Base-by-base conservation (phyloP, 2,113 vertebrate species). In the Orientallactaga bullata region DNA sequence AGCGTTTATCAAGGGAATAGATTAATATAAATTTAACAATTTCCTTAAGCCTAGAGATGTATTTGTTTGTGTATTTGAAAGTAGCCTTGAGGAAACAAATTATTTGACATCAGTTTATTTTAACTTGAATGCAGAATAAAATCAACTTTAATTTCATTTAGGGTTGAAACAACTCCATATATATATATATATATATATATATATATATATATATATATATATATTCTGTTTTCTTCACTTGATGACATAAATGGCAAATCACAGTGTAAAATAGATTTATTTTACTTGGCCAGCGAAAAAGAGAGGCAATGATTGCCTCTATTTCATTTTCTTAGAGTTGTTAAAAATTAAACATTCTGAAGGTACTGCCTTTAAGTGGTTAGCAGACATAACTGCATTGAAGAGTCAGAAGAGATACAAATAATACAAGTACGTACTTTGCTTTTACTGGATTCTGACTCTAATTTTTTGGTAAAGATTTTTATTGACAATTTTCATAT, bases 141-240 rank as follows among this genome's bases (percentile, higher is more conserved):
- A 37, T 21, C 1, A 55, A 90, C 86, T 80, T 95, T 55, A 81
- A 65, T 94, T 89, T 90, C 23, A 69, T 86, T 71, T 74, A 84
- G 71, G 83, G n/a, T 73, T 91, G 77, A 66, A 71, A 47, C 39
- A 5, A 42, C 21, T 63, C 3, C 72, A n/a, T n/a, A n/a, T n/a
- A n/a, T n/a, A n/a, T n/a, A n/a, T n/a, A n/a, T n/a, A n/a, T n/a
- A n/a, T n/a, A n/a, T n/a, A n/a, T n/a, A n/a, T n/a, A n/a, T n/a
- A n/a, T n/a, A n/a, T n/a, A n/a, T n/a, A n/a, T n/a, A n/a, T n/a
- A n/a, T n/a, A n/a, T n/a, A n/a, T n/a, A n/a, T n/a, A n/a, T n/a
- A n/a, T n/a, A n/a, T n/a, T n/a, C n/a, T n/a, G n/a, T n/a, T n/a
- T n/a, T n/a, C n/a, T n/a, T n/a, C 24, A 82, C 13, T 63, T 93